These are phyloP conservation scores for Scotopteryx bipunctaria DNA, from an alignment of 2,888 invertebrate genomes.

Conservation along the genomic window DNA sequence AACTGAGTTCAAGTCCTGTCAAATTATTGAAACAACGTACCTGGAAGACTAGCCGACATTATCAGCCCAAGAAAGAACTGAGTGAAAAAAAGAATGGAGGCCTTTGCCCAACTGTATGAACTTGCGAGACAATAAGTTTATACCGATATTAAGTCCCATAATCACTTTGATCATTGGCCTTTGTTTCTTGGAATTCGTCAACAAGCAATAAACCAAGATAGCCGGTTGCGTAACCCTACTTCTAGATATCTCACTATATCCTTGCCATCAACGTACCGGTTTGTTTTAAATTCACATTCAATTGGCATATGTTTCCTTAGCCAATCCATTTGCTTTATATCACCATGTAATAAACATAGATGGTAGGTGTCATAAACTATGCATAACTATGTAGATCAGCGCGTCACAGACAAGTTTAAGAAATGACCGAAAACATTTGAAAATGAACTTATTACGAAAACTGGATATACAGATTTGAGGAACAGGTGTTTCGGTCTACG, in stretches of 20 bases:
- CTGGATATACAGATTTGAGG: conserved; percentile 15
- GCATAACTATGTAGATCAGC: conserved; percentile 39
- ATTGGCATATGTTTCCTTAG: conserved; percentile 36
- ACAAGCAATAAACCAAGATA: conserved; percentile 16
- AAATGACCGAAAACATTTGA: conserved; percentile 36
- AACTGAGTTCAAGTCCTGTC: no score
- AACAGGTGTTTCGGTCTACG: conserved; percentile 18
- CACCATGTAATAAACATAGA: conserved; percentile 24
- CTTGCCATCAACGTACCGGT: conserved; percentile 26
- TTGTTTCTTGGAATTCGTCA: conserved; percentile 13
- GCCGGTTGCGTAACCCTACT: conserved; percentile 20
- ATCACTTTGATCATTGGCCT: no score
- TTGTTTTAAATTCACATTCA: conserved; percentile 31
- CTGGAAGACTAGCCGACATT: no score
- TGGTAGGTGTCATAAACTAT: conserved; percentile 23
- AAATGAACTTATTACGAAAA: conserved; percentile 33
- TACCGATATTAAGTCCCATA: no score
- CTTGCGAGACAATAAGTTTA: no score
- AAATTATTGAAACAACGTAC: no score
- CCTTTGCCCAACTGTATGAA: no score
- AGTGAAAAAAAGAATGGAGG: no score
- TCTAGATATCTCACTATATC: conserved; percentile 23
- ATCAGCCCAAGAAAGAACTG: no score
- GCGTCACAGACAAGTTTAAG: conserved; percentile 37
- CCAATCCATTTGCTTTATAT: conserved; percentile 34